Percentiles rank a stretch among this genome's conserved stretches.
phyloP scores from a whole-genome alignment of 2,797 vertebrate genomes.

The Rhinella marina region DNA sequence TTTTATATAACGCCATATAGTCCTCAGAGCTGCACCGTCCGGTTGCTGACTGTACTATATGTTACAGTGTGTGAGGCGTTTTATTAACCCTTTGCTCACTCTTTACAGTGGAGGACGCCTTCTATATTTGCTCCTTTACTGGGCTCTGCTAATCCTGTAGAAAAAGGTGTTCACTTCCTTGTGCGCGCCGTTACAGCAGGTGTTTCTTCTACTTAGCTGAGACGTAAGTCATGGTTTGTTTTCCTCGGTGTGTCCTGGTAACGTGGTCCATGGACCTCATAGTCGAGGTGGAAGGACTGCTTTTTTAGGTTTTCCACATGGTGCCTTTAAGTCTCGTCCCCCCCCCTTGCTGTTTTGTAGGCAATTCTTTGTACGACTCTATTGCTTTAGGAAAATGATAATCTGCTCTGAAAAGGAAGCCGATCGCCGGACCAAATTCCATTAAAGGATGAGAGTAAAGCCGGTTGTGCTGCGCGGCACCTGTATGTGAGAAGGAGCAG shows the following conservation, averaged over 20 bases:
- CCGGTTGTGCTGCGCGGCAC: neutral
- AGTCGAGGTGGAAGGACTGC: neutral
- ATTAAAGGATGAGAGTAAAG: slow-evolving; percentile 54
- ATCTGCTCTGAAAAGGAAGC: slow-evolving; percentile 43
- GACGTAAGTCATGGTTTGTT: neutral
- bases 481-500: neutral
- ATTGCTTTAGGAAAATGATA: slow-evolving; percentile 23
- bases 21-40: neutral
- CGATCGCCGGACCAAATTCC: slow-evolving; percentile 42
- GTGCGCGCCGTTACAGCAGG: neutral
- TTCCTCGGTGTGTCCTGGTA: neutral
- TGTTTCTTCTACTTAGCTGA: neutral
- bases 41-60: neutral
- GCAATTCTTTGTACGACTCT: neutral
- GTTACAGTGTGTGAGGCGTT: neutral
- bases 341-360: neutral
- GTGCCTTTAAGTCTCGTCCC: neutral
- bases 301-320: neutral
- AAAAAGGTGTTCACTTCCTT: neutral
- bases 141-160: neutral
- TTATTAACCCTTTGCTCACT: neutral
- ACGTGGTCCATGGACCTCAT: neutral
- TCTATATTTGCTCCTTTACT: neutral
- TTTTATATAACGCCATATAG: neutral
- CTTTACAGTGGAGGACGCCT: neutral